Conservation (phyloP, 2,888 invertebrate genomes). For the Drosophila kanekoi region DNA sequence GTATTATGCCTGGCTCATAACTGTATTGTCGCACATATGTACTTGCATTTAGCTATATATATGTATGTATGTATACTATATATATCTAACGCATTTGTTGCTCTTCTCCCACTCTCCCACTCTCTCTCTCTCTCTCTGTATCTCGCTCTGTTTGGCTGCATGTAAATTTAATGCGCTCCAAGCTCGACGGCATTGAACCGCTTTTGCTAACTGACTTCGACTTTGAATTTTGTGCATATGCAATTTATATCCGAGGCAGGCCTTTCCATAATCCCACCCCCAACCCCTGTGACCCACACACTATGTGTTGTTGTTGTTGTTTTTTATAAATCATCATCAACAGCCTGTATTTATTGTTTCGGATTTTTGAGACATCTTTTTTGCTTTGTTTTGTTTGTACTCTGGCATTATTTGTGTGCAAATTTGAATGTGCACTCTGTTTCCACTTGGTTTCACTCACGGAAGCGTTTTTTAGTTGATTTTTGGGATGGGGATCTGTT, state of each 20-base stretch:
- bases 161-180: constrained; percentile 20
- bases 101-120: neutral
- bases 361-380: neutral
- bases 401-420: constrained; percentile 2
- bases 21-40: constrained; percentile 47
- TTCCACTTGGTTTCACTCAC: constrained; percentile 31
- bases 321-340: constrained; percentile 9
- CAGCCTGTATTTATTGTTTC: constrained; percentile 18
- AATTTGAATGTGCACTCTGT: constrained; percentile 10
- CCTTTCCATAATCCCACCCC: constrained; percentile 1
- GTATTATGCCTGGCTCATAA: constrained; percentile 44
- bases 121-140: neutral
- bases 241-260: constrained; percentile 33
- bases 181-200: constrained; percentile 45
- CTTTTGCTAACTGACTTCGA: constrained; percentile 60
- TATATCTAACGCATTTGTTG: neutral
- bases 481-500: constrained; percentile 8
- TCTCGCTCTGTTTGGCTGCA: constrained; percentile 2
- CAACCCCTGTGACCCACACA: neutral
- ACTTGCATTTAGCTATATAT: constrained; percentile 2
- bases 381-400: neutral
- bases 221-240: constrained; percentile 63
- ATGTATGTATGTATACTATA: neutral
- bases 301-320: no score
- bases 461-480: constrained; percentile 18